phyloP scores from a whole-genome alignment of 2,113 vertebrate species.

The Chaetops frenatus region DNA sequence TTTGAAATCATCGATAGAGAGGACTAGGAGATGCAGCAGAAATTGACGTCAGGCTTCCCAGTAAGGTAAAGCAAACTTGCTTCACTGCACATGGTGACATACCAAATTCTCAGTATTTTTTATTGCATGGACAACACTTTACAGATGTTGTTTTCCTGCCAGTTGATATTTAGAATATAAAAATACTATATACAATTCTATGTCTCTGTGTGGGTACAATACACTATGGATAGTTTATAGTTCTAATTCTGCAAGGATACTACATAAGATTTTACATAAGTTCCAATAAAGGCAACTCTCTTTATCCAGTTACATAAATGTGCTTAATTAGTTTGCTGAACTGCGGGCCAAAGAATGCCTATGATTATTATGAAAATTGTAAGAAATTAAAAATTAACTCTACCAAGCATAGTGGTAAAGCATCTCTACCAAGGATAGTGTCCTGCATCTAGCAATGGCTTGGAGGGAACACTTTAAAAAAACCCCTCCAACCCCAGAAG shows the following conservation, averaged over 20 bases:
- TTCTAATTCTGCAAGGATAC: neutral
- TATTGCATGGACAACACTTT: neutral
- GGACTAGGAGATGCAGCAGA: neutral
- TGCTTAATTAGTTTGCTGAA: neutral
- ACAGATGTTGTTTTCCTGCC: neutral
- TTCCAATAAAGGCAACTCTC: neutral
- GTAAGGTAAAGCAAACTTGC: neutral
- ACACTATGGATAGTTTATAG: neutral
- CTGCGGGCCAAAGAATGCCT: neutral
- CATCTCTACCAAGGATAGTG: neutral
- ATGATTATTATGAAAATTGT: neutral
- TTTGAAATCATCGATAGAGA: neutral
- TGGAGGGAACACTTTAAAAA: neutral
- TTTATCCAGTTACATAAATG: neutral
- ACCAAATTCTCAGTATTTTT: neutral
- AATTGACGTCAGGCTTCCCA: neutral
- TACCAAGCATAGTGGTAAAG: no score
- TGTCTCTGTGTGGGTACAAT: neutral
- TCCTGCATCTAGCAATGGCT: neutral
- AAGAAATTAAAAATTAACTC: neutral
- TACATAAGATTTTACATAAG: neutral
- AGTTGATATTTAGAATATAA: constrained; percentile 4
- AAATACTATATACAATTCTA: neutral
- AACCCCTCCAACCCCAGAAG: accelerated
- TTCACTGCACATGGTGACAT: neutral